Conservation (phyloP, 2,888 invertebrate genomes). For the Panzeria rudis region DNA sequence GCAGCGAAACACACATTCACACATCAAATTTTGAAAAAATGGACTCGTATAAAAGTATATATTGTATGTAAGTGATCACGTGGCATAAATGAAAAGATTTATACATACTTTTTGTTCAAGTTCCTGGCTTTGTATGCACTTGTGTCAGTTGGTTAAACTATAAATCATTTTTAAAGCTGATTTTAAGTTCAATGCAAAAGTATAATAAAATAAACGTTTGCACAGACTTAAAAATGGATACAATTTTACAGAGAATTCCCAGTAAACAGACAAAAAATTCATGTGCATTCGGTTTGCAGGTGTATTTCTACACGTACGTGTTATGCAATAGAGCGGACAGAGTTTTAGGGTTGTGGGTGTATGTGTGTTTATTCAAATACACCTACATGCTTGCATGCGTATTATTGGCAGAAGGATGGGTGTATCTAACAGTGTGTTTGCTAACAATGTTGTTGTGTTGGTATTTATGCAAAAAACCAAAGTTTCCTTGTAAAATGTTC, state of each 20-base stretch:
- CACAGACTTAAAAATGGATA: constrained; percentile 2
- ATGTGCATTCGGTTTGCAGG: constrained; percentile 9
- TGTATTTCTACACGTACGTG: background rate
- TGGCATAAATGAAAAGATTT: background rate
- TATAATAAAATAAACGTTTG: constrained; percentile 7
- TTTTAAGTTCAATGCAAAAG: constrained; percentile 61
- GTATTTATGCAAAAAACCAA: constrained; percentile 49
- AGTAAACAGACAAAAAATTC: background rate
- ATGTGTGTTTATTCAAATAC: background rate
- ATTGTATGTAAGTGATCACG: background rate
- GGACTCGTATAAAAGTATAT: background rate
- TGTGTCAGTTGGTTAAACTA: constrained; percentile 48
- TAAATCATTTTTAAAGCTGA: constrained; percentile 68
- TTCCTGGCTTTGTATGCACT: constrained; percentile 42
- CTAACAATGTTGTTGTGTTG: constrained; percentile 32
- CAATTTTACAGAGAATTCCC: constrained; percentile 18
- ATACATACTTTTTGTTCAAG: constrained; percentile 24
- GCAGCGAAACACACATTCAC: background rate
- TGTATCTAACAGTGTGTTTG: constrained; percentile 9
- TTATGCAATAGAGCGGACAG: background rate
- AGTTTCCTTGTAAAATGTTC: constrained; percentile 42
- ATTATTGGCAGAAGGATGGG: background rate
- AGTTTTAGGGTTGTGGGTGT: background rate
- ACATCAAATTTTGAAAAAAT: background rate
- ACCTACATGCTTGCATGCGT: background rate